Evolutionary conservation across 2,888 invertebrate genomes (phyloP).

Genomic region (Troglohyphantes excavatus): DNA sequence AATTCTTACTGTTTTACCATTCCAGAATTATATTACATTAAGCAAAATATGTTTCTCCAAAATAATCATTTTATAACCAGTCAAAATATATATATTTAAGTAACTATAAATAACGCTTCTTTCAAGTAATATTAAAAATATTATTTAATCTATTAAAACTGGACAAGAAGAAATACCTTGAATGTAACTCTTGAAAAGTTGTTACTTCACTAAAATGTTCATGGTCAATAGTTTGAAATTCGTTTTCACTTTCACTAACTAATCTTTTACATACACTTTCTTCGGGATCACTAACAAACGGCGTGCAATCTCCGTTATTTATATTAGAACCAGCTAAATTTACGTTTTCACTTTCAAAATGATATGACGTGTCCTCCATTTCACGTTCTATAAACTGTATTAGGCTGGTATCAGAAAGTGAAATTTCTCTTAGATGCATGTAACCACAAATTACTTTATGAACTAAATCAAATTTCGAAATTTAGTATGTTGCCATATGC

Average conservation of each 20-base stretch:
- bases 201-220: neutral
- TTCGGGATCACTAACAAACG: constrained; percentile 23
- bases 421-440: constrained; percentile 3
- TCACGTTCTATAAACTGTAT: constrained; percentile 18
- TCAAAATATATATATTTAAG: no score
- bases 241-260: constrained; percentile 6
- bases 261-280: neutral
- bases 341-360: neutral
- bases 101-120: no score
- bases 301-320: neutral
- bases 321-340: constrained; percentile 12
- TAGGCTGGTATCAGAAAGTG: neutral
- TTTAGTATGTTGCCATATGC: neutral
- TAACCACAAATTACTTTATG: neutral
- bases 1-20: no score
- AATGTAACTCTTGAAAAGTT: neutral
- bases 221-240: constrained; percentile 15
- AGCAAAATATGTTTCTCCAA: no score
- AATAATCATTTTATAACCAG: no score
- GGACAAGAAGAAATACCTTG: neutral
- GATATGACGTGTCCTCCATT: constrained; percentile 33
- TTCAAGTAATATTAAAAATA: neutral
- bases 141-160: no score
- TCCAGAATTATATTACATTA: no score
- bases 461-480: constrained; percentile 21